These are phyloP conservation scores for Balanococcus diminutus DNA, from an alignment of 2,888 invertebrate species.

Conservation along the genomic window DNA sequence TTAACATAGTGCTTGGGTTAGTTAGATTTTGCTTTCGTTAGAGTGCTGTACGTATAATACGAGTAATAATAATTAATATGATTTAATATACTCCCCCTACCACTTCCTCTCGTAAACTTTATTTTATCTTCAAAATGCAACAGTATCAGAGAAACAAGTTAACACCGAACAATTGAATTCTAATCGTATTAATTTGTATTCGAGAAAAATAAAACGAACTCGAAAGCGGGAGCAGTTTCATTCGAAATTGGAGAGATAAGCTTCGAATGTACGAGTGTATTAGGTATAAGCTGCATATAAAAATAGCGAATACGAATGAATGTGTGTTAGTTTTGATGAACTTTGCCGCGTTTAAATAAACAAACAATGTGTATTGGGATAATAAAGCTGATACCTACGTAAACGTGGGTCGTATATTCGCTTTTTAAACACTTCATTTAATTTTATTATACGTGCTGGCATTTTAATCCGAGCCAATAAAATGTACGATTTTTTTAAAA, in stretches of 20 bases:
- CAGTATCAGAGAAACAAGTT: too few relatives aligned
- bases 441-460: not conserved
- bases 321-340: not conserved
- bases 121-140: not conserved
- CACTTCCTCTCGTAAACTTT: not conserved
- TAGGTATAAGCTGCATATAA: not conserved
- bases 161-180: slow-evolving; percentile 2
- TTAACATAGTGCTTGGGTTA: not conserved
- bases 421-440: not conserved
- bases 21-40: slow-evolving; percentile 39
- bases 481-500: not conserved
- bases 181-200: slow-evolving; percentile 31
- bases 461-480: not conserved
- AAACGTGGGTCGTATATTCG: too few relatives aligned
- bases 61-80: not conserved
- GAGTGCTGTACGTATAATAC: not conserved
- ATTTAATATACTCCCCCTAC: not conserved
- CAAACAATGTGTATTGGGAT: not conserved
- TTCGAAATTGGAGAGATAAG: not conserved
- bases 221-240: not conserved
- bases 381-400: not conserved
- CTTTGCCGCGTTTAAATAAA: not conserved
- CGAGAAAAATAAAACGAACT: slow-evolving; percentile 30
- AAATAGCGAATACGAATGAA: not conserved
- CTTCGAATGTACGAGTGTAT: not conserved